Evolutionary conservation across 1,140 invertebrate genomes (phyloP), one percentile per base, ranked within the genome.

Genomic region (Saccostrea echinata): DNA sequence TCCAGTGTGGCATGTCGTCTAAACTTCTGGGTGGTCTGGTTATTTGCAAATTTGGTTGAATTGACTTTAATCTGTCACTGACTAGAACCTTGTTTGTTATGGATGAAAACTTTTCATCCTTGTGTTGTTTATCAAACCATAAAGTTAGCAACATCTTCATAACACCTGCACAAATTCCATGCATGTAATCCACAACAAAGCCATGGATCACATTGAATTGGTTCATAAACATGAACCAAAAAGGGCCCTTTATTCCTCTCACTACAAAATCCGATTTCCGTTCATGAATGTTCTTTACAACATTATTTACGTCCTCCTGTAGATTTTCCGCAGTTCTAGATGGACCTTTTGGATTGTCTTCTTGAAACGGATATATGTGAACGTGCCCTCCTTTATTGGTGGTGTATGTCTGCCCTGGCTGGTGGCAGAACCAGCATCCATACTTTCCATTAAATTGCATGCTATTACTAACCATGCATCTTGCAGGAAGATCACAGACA

Each of bases 111-210:
- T 51, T n/a, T 30, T 88, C 85, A 52, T 68, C 27, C 35, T 35
- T 83, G 21, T 84, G 11, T 18, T 52, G 13, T 76, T 68, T 16
- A 24, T 35, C 27, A 68, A 90, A 82, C 89, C 87, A 90, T 0
- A 90, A 43, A 8, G 33, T 57, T 55, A 90, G 43, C n/a, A 90
- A 84, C 16, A 86, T n/a, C 35, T 90, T 90, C 33, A 85, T 88
- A 18, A 88, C 30, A 27, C 89, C 89, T 27, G 87, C 76, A 24
- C 87, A 80, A 0, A 86, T 84, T 18, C 89, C 89, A 88, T 90
- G 89, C 87, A 90, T 90, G 64, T 90, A 90, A 43, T 90, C 89
- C 9, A 88, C 84, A 24, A 55, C 33, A 35, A 61, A 55, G 4
- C 84, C 64, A 55, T 35, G 16, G 18, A 84, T 82, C 51, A 86